phyloP scores from a whole-genome alignment of 92 coral and sea anemone genomes.

The Palythoa grandis region DNA sequence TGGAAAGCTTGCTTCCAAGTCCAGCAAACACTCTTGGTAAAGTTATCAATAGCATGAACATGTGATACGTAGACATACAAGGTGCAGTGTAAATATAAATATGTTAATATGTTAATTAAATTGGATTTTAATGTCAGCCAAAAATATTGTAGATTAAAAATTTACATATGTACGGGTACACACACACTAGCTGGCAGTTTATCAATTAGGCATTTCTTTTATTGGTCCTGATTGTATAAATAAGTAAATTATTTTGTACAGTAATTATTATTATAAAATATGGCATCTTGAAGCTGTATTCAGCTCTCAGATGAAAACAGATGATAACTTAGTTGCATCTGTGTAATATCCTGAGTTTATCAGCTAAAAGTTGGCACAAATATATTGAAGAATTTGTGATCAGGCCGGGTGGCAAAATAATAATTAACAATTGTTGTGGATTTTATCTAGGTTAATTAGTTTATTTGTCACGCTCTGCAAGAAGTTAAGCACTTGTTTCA shows the following conservation, averaged over 20 bases:
- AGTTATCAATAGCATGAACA: slow-evolving; percentile 77
- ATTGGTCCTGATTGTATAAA: background rate
- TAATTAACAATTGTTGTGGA: background rate
- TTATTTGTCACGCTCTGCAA: background rate
- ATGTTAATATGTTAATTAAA: slow-evolving; percentile 26
- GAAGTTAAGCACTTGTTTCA: background rate
- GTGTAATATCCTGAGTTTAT: background rate
- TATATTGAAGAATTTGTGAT: background rate
- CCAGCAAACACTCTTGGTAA: slow-evolving; percentile 94
- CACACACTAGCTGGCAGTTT: background rate
- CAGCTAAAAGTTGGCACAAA: slow-evolving; percentile 25
- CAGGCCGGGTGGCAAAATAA: background rate
- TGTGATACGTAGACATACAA: slow-evolving; percentile 43
- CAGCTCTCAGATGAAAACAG: background rate
- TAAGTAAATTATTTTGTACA: background rate
- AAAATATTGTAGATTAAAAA: background rate
- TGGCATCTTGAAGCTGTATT: background rate
- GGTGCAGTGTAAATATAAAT: background rate
- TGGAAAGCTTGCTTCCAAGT: slow-evolving; percentile 94
- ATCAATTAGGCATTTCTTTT: background rate
- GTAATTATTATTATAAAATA: background rate
- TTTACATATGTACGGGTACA: background rate
- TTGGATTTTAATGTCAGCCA: slow-evolving; percentile 4
- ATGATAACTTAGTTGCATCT: slow-evolving; percentile 17
- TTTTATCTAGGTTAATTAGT: background rate